Percentiles rank a stretch among this genome's conserved stretches.
Evolutionary conservation across 2,113 vertebrate genomes (phyloP).

Genomic region (Chloropsis cyanopogon): DNA sequence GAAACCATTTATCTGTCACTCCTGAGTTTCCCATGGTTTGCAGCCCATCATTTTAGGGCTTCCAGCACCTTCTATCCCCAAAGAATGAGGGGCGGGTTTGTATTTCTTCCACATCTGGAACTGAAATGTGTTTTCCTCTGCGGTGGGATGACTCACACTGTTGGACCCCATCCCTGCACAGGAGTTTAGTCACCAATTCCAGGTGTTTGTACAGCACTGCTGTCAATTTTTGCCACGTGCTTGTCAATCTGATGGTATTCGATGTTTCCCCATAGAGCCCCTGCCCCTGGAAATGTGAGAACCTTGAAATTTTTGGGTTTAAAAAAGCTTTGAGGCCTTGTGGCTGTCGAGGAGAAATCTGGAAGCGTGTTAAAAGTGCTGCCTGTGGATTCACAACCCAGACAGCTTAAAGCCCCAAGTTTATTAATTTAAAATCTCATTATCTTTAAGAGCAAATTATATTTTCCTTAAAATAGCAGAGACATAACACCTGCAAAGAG

Average conservation of each 20-base stretch:
- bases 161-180: background rate
- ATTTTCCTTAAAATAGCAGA: background rate
- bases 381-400: background rate
- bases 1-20: background rate
- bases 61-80: background rate
- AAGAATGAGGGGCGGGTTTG: background rate
- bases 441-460: slow-evolving; percentile 22
- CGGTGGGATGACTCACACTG: background rate
- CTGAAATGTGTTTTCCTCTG: background rate
- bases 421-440: slow-evolving; percentile 40
- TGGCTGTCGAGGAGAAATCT: background rate
- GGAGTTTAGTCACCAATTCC: background rate
- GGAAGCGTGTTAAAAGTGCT: background rate
- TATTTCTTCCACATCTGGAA: background rate
- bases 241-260: background rate
- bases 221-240: background rate
- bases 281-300: background rate
- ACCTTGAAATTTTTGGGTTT: background rate
- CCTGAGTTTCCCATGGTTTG: background rate
- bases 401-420: background rate
- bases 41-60: background rate
- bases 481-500: background rate
- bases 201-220: background rate
- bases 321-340: background rate
- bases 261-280: background rate